Percentiles rank a stretch among this genome's conserved stretches.
Evolutionary conservation across 2,797 vertebrate genomes (phyloP).

Genomic region (Decapterus maruadsi): DNA sequence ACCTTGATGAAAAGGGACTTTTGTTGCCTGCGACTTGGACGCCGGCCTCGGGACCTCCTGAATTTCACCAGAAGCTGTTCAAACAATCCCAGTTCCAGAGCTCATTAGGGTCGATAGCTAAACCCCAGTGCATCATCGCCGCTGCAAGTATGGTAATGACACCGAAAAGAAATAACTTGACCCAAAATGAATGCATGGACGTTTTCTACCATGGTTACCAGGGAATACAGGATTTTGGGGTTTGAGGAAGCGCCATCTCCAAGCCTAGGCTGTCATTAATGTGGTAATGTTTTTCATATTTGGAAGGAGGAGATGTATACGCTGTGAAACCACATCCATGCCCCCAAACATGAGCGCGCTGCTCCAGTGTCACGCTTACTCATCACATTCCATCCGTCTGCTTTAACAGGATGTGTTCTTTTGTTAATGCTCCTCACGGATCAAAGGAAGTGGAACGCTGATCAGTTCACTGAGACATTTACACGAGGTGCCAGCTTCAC

Average conservation of each 20-base stretch:
- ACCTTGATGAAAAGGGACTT: slow-evolving; percentile 70
- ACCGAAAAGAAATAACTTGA: slow-evolving; percentile 59
- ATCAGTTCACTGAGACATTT: slow-evolving; percentile 35
- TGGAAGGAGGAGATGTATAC: slow-evolving; percentile 64
- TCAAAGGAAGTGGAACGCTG: slow-evolving; percentile 28
- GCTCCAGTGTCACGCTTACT: slow-evolving; percentile 57
- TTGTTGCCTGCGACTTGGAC: slow-evolving; percentile 71
- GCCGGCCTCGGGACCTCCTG: slow-evolving; percentile 43
- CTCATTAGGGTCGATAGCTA: slow-evolving; percentile 64
- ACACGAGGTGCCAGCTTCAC: background rate
- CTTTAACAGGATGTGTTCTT: slow-evolving; percentile 44
- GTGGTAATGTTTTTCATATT: slow-evolving; percentile 80
- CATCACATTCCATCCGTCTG: slow-evolving; percentile 59
- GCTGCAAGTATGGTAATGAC: slow-evolving; percentile 59
- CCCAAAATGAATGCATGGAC: slow-evolving; percentile 60
- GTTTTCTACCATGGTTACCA: slow-evolving; percentile 69
- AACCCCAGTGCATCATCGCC: slow-evolving; percentile 41
- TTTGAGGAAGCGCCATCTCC: slow-evolving; percentile 69
- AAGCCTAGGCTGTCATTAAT: slow-evolving; percentile 75
- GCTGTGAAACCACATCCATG: slow-evolving; percentile 76
- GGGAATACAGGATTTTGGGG: slow-evolving; percentile 65
- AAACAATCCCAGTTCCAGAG: slow-evolving; percentile 69
- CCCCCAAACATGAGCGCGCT: slow-evolving; percentile 58
- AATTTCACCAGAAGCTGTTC: slow-evolving; percentile 74
- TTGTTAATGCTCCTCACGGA: slow-evolving; percentile 40